Evolutionary conservation across 2,113 vertebrate species (phyloP).

Genomic region (Nettapus auritus): DNA sequence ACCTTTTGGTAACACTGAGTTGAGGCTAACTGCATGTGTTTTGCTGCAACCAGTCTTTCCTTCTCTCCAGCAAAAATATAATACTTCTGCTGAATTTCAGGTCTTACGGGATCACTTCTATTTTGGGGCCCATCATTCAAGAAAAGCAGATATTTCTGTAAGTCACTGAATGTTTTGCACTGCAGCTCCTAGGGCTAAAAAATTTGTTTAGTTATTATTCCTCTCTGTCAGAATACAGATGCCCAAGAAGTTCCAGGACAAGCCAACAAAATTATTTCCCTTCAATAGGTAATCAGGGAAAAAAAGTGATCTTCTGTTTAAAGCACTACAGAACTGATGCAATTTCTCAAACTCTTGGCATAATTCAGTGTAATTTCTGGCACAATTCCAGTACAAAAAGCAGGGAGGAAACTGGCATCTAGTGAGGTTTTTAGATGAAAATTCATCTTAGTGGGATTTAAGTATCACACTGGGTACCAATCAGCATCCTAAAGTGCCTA

Average conservation of each 20-base stretch:
- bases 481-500: background rate
- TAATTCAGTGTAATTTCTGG: background rate
- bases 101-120: background rate
- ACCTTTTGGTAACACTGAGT: background rate
- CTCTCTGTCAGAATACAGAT: background rate
- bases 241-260: background rate
- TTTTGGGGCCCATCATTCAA: background rate
- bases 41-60: background rate
- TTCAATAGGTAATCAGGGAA: background rate
- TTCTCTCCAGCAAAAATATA: background rate
- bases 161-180: background rate
- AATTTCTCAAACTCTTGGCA: background rate
- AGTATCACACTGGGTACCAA: background rate
- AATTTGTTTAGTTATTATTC: background rate
- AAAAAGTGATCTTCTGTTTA: background rate
- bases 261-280: background rate
- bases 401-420: background rate
- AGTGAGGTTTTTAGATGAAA: background rate
- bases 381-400: background rate
- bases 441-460: background rate
- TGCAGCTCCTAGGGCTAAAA: background rate
- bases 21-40: background rate
- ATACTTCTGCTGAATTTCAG: background rate
- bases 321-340: background rate
- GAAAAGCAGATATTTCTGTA: background rate